phyloP scores from a whole-genome alignment of 2,113 vertebrate genomes.

The Stegostoma tigrinum region DNA sequence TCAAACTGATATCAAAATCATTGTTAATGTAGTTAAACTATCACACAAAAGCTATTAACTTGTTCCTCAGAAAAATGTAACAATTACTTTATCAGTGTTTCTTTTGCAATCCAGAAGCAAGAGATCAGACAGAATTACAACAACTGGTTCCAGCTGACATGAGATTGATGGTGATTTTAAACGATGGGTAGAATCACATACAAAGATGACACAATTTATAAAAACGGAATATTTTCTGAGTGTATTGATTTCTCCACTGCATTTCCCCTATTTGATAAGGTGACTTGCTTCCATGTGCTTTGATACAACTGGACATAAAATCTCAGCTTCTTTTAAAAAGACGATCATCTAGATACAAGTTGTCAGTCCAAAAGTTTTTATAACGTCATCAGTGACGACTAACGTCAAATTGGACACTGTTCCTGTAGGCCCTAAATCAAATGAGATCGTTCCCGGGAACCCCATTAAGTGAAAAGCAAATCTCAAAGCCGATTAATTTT shows the following conservation, averaged over 20 bases:
- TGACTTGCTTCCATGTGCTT: neutral
- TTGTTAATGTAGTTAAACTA: neutral
- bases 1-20: neutral
- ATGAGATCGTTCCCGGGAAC: neutral
- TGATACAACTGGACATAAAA: neutral
- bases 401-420: neutral
- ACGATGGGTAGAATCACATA: neutral
- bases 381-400: neutral
- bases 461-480: neutral
- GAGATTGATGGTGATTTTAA: neutral
- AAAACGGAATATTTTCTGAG: neutral
- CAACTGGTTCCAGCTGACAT: neutral
- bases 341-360: neutral
- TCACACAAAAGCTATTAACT: neutral
- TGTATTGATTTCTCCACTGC: neutral
- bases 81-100: neutral
- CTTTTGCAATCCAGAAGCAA: neutral
- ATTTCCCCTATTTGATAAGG: neutral
- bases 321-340: neutral
- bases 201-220: neutral
- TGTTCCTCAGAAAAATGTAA: neutral
- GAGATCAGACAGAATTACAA: neutral
- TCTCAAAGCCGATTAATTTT: neutral
- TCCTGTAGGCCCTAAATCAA: neutral
- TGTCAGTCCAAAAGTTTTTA: neutral